Percentiles rank a stretch among this genome's conserved stretches.
These are phyloP conservation scores for Hydriomena furcata DNA, from an alignment of 2,888 invertebrate species.

Conservation along the genomic window DNA sequence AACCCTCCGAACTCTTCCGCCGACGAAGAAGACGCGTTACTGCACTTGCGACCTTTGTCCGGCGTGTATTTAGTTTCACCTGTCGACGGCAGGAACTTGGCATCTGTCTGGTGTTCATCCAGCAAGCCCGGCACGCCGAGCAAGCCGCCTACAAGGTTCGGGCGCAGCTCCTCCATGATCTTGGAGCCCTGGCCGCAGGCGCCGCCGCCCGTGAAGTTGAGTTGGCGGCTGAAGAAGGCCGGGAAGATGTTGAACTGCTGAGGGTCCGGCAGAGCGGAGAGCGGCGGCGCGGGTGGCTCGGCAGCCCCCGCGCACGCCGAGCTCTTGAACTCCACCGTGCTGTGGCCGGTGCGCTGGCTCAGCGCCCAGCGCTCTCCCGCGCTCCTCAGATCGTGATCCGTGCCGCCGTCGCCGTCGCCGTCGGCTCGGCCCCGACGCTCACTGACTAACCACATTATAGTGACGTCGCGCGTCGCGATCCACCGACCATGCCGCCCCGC, in stretches of 20 bases:
- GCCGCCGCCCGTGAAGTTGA: constrained; percentile 90
- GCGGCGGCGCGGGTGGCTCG: constrained; percentile 80
- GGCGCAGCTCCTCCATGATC: constrained; percentile 94
- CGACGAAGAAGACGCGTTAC: constrained; percentile 89
- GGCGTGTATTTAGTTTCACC: constrained; percentile 83
- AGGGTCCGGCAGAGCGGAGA: constrained; percentile 85
- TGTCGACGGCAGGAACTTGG: constrained; percentile 81
- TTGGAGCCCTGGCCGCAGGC: constrained; percentile 88
- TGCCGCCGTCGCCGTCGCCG: constrained; percentile 76
- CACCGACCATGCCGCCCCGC: constrained; percentile 72
- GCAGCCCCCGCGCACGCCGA: constrained; percentile 86
- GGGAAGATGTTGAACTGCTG: constrained; percentile 96
- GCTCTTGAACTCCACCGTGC: constrained; percentile 94
- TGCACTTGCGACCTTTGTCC: constrained; percentile 88
- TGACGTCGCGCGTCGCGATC: constrained; percentile 73
- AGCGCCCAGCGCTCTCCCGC: constrained; percentile 76
- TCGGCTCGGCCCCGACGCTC: constrained; percentile 85
- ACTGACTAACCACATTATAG: constrained; percentile 87
- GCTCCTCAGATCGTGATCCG: constrained; percentile 69
- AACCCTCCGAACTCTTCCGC: constrained; percentile 95
- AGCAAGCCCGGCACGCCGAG: constrained; percentile 91
- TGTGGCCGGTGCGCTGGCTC: constrained; percentile 82
- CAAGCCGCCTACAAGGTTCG: constrained; percentile 91
- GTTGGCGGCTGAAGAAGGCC: constrained; percentile 94
- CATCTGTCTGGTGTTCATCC: constrained; percentile 88